Evolutionary conservation across 1,140 invertebrate genomes (phyloP), one percentile per base, ranked within the genome.

Genomic region (Hylaeus anthracinus): DNA sequence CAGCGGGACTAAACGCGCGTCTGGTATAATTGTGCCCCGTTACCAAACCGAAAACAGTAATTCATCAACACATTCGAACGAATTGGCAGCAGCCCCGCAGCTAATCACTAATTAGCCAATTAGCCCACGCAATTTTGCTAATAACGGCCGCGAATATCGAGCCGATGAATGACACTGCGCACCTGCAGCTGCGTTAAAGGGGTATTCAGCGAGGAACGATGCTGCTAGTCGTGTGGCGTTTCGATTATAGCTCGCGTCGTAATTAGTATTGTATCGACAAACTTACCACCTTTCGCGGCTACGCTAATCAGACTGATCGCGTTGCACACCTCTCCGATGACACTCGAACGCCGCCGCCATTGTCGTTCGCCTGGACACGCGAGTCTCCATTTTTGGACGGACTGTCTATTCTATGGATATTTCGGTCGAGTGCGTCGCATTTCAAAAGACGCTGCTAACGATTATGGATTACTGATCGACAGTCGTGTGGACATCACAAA

Each of bases 41-140:
- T 71, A 85, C 72, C 73, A 56, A 67, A 81, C 85, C 86, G 82
- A 86, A 90, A 90, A 89, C 85, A 84, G 80, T 88, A 89, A 91
- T 91, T 84, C 88, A 82, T 91, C 91, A 90, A 87, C 90, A 83
- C 81, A 83, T 79, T 66, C 85, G 82, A 72, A 80, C 75, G 67
- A 84, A 83, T 85, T 65, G 81, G 75, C 80, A 60, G 80, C 70
- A 82, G 83, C 73, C 82, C 83, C 83, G 78, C 87, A 84, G 83
- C 88, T 88, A 91, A 91, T 91, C 90, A 81, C 86, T 89, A 92
- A 91, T 92, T 92, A 91, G 89, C 91, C 90, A 89, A 92, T 92
- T 91, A 91, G 90, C 77, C 87, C 86, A 83, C 84, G 88, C 89
- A 90, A 91, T 92, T 92, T 90, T 89, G 85, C 86, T 90, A 89